Percentiles rank a stretch among this genome's conserved stretches.
These are phyloP conservation scores for Clavelina lepadiformis DNA, from an alignment of 23 tunicate species.

Conservation along the genomic window DNA sequence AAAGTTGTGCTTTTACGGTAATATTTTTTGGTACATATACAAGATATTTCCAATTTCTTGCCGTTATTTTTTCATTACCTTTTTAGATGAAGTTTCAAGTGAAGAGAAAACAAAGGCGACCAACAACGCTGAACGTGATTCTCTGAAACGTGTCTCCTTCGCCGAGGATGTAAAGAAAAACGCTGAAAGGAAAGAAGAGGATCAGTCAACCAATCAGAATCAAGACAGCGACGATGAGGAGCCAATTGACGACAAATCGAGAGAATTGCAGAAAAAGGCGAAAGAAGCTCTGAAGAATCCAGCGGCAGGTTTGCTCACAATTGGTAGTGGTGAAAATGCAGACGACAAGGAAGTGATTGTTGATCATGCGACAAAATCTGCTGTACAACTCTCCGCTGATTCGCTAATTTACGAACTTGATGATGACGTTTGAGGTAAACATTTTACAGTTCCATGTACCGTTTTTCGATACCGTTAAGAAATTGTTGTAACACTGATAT, in stretches of 20 bases:
- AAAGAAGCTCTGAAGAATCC: background rate
- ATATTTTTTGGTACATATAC: too few species aligned
- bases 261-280: background rate
- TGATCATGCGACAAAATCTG: slow-evolving; percentile 46
- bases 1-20: too few species aligned
- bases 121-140: too few species aligned
- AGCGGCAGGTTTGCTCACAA: slow-evolving; percentile 14
- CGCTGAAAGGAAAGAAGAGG: background rate
- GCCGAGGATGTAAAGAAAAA: background rate
- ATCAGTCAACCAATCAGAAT: too few species aligned
- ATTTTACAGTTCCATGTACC: too few species aligned
- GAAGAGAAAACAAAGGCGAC: too few species aligned
- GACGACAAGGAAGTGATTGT: slow-evolving; percentile 17
- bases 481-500: too few species aligned
- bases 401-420: slow-evolving; percentile 38
- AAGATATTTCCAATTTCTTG: too few species aligned
- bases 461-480: too few species aligned
- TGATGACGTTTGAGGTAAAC: slow-evolving; percentile 35
- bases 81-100: too few species aligned
- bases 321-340: slow-evolving; percentile 2
- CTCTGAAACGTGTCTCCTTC: background rate
- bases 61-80: too few species aligned
- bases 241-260: too few species aligned
- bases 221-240: slow-evolving; percentile 34
- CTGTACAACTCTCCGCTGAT: slow-evolving; percentile 27